phyloP scores from a whole-genome alignment of 2,113 vertebrate species.

The Hippocampus comes region DNA sequence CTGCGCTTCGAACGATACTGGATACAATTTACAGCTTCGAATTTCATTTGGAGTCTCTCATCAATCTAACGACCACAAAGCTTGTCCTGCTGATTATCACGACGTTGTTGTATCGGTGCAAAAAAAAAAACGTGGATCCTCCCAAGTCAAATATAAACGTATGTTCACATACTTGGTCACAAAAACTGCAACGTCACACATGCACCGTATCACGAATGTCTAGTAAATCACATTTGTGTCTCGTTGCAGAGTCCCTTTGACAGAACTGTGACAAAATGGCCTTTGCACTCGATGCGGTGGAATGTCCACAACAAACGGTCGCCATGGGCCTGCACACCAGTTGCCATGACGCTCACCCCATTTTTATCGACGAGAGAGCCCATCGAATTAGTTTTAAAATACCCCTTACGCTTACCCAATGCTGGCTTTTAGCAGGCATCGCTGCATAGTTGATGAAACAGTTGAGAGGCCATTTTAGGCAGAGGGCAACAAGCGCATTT shows the following conservation, averaged over 20 bases:
- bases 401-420: neutral
- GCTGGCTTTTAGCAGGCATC: neutral
- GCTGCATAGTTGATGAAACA: neutral
- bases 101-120: no score
- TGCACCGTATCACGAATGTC: no score
- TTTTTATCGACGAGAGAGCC: neutral
- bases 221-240: neutral
- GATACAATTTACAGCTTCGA: neutral
- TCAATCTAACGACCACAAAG: no score
- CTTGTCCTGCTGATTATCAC: no score
- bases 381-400: neutral
- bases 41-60: no score
- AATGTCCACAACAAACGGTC: slow-evolving; percentile 16
- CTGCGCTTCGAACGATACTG: neutral
- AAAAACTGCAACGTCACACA: neutral
- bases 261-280: neutral
- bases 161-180: neutral
- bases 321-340: slow-evolving; percentile 14
- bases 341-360: neutral
- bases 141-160: neutral
- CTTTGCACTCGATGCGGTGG: neutral
- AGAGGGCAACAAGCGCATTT: neutral
- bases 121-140: neutral
- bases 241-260: neutral
- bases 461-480: neutral